Evolutionary conservation across 37 sponge, comb jelly and placozoan genomes (phyloP), one percentile per base, ranked within the genome.

Genomic region (Aphrocallistes beatrix): DNA sequence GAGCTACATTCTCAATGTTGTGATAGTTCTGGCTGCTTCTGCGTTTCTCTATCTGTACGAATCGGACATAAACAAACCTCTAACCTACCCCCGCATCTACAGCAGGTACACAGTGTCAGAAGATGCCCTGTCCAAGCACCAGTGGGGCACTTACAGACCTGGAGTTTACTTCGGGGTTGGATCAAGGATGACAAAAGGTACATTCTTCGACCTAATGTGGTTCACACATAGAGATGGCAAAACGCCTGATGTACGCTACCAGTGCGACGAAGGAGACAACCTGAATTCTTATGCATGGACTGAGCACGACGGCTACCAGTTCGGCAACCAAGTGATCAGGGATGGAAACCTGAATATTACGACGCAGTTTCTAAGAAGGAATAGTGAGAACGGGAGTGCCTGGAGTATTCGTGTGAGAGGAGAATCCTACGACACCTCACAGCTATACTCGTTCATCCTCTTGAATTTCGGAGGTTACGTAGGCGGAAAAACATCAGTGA

Each of bases 81-180:
- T 60, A 6, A 19, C 75, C 34, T 60, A 60, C 34, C 75, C 75
- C 3, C 75, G 75, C 3, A 60, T 60, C 25, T 30, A 60, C 75
- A 60, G 75, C 34, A 60, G 75, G n/a, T 60, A 60, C 34, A 60
- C 75, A 19, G 28, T 60, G 75, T 19, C 37, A 1, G 50, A 34
- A 9, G 37, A 47, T 51, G 50, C 50, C 1, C 23, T 51, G 16
- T 39, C 23, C 49, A 9, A 40, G 81, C 23, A 19, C 8, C n/a
- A 36, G 82, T 87, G 88, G 86, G 88, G 86, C 38, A 34, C 84
- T n/a, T 85, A 85, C 86, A 51, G 88, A 37, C 88, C 88, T 8
- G 81, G 87, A 34, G 90, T 90, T 19, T 90, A 90, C 81, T 90
- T 90, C 51, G 90, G 90, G 28, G 88, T 90, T 38, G 37, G 90